Base-by-base conservation (phyloP, 92 coral and sea anemone species). In the Parazoanthus swiftii region DNA sequence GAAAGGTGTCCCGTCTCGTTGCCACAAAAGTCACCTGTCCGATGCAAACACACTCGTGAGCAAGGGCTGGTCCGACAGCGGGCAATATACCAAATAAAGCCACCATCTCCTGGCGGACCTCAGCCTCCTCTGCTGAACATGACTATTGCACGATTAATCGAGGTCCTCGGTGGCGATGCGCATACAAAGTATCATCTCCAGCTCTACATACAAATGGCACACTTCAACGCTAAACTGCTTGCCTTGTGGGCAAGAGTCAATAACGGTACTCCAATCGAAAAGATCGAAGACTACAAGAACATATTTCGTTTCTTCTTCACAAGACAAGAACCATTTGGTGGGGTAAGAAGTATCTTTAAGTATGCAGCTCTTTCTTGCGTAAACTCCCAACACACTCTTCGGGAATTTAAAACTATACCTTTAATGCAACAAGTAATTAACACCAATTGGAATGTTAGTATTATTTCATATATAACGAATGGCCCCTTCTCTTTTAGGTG, bases 261-360 rank as follows among this genome's bases (percentile, higher is more conserved):
- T 68, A 59, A 36, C 18, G 85, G 85, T 11, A 63, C 73, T 23
- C 72, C 48, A 37, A 81, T 81, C 38, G 26, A 37, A 81, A 20
- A 81, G 26, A 81, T 81, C 9, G 85, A 81, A 54, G 85, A 81
- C 74, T 81, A 59, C 43, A 59, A 63, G 50, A 81, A 81, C 74
- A 81, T 81, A 58, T 81, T 81, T 37, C 15, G 38, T 23, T 81
- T 81, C 48, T 81, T 81, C 85, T 36, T 63, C 50, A 0, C 18
- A 18, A 59, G 85, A 59, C 85, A 81, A 59, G 85, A 59, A 39
- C 85, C 85, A 14, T 81, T 81, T 59, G 85, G 85, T 81, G 85
- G 85, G 85, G 85, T 81, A 81, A 81, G 71, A 54, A 58, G 10
- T 2, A 81, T 54, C 4, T 16, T 29, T 26, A 3, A 4, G 11